Evolutionary conservation across 2,113 vertebrate species (phyloP).

Genomic region (Tetrao urogallus): DNA sequence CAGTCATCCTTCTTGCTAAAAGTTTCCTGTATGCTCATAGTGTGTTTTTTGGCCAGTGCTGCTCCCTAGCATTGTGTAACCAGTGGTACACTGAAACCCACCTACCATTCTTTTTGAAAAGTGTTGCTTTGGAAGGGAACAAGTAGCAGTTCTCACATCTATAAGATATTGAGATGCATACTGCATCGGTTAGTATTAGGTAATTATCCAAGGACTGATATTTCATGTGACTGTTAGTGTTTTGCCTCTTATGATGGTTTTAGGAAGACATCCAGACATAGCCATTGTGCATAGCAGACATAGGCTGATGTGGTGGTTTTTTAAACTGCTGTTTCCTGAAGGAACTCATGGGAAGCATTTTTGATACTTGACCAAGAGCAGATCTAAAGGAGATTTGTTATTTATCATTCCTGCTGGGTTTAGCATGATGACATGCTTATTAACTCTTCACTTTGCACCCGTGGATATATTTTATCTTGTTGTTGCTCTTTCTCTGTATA

Average conservation of each 20-base stretch:
- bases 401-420: not conserved
- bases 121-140: not conserved
- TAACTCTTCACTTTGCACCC: not conserved
- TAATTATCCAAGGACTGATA: not conserved
- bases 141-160: not conserved
- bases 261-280: not conserved
- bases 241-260: not conserved
- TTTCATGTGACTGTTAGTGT: not conserved
- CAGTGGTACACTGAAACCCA: not conserved
- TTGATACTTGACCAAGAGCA: not conserved
- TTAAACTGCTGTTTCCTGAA: not conserved
- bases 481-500: not conserved
- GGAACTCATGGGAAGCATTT: not conserved
- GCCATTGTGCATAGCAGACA: not conserved
- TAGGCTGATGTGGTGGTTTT: not conserved
- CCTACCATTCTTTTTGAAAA: not conserved
- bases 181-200: not conserved
- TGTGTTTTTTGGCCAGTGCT: not conserved
- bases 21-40: not conserved
- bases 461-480: not conserved
- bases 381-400: not conserved
- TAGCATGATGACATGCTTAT: not conserved
- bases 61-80: not conserved
- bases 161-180: not conserved
- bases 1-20: not conserved